These are phyloP conservation scores for Trematocara stigmaticum DNA, from an alignment of 2,113 vertebrate genomes.

Conservation along the genomic window DNA sequence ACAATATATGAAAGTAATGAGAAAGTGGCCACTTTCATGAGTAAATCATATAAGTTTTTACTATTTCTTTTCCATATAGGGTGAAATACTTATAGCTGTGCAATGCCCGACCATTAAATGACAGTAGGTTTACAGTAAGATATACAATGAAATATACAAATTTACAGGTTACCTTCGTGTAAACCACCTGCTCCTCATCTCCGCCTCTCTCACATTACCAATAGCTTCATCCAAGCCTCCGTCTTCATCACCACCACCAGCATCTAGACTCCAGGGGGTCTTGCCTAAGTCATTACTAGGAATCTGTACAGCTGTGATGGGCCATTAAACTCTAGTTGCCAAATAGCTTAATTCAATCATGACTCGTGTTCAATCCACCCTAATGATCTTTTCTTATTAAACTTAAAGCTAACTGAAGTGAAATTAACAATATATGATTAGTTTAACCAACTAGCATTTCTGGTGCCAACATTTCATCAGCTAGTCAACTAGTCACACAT, in stretches of 20 bases:
- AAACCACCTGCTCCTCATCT: neutral
- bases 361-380: neutral
- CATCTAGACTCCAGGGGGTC: neutral
- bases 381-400: neutral
- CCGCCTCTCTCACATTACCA: neutral
- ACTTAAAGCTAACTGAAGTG: neutral
- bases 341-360: neutral
- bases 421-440: neutral
- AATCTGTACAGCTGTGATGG: neutral
- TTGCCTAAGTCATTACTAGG: neutral
- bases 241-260: neutral
- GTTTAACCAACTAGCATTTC: neutral
- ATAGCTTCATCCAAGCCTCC: neutral
- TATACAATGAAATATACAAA: neutral
- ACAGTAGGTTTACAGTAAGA: neutral
- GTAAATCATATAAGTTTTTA: too few species aligned
- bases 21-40: too few species aligned
- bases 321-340: neutral
- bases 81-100: neutral
- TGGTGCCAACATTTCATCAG: neutral
- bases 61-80: too few species aligned
- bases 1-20: too few species aligned
- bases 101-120: neutral
- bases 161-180: neutral
- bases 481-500: neutral